Evolutionary conservation across 2,888 invertebrate genomes (phyloP).

Genomic region (Melanargia galathea): DNA sequence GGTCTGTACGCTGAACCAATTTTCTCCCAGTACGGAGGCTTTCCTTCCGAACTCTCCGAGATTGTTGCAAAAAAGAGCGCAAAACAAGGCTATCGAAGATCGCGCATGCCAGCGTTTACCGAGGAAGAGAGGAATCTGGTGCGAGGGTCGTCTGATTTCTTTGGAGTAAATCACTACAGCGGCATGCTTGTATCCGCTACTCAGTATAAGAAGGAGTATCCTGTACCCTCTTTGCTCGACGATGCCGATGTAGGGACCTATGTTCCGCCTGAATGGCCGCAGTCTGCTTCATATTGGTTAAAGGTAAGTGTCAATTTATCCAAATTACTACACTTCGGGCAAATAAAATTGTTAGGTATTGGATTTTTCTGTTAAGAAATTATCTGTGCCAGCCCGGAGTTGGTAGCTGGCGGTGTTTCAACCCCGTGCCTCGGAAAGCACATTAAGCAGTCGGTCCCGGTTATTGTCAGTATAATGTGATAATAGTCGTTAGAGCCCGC

Average conservation of each 20-base stretch:
- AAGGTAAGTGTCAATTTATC: constrained; percentile 47
- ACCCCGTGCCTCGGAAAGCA: no score
- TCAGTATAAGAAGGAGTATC: constrained; percentile 40
- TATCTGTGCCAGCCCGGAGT: no score
- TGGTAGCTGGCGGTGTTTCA: no score
- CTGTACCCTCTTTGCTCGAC: constrained; percentile 51
- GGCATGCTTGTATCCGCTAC: constrained; percentile 53
- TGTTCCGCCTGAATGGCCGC: constrained; percentile 51
- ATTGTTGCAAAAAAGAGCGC: constrained; percentile 61
- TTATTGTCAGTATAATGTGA: no score
- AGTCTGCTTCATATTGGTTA: constrained; percentile 58
- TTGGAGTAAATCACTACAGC: constrained; percentile 87
- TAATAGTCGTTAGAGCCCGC: no score
- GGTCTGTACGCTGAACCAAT: constrained; percentile 77
- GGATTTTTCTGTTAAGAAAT: no score
- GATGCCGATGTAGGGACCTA: constrained; percentile 50
- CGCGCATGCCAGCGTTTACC: constrained; percentile 54
- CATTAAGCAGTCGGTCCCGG: no score
- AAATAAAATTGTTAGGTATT: no score
- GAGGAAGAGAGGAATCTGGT: constrained; percentile 52
- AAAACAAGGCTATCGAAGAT: constrained; percentile 51
- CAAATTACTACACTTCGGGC: no score
- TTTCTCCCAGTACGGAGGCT: constrained; percentile 75
- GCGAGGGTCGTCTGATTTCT: constrained; percentile 62
- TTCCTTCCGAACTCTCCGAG: constrained; percentile 74